Base-by-base conservation (phyloP, 1,140 invertebrate genomes). In the silkworm (Bombyx mori) region DNA sequence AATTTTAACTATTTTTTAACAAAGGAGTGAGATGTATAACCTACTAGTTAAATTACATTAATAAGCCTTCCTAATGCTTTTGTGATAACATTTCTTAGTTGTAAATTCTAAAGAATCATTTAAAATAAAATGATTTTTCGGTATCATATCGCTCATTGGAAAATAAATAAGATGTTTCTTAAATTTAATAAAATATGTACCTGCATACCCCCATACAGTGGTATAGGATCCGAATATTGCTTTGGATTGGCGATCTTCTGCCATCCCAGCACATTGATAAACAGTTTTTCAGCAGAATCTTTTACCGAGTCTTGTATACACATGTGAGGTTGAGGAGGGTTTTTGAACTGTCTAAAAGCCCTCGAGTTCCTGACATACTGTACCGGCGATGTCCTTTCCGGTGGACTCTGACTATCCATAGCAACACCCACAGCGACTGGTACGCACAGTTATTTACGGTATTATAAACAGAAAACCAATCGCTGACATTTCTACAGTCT, bases 291-390 rank as follows among this genome's bases (percentile, higher is more conserved):
- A 26, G 87, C 73, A 60, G 84, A 78, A 56, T 88, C 89, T 68
- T 90, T 88, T 63, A 92, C 88, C 57, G 88, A 90, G 65, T 92
- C 92, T 69, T 91, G 90, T 66, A 93, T 93, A 80, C 92, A 93
- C 92, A 93, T 93, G 75, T 93, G 91, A 35, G 92, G 92, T 60
- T 93, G 92, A 6, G 92, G 92, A 57, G 92, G 92, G 73, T 92
- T 92, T 73, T 92, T 92, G 61, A 93, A 93, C 64, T 91, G 88
- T 53, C 91, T 86, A 74, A 90, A 90, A 52, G 88, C 89, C 64
- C 89, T 79, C 44, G 89, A 90, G 50, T 82, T 82, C 35, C 89
- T 80, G 22, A 79, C 76, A 79, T 82, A 79, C 60, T 87, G 83
- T 56, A 85, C 66, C 35, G 83, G 82, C 18, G 67, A 64, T n/a